Percentiles rank a stretch among this genome's conserved stretches.
Conservation (phyloP, 2,113 vertebrate species). For the Cyanistes caeruleus region DNA sequence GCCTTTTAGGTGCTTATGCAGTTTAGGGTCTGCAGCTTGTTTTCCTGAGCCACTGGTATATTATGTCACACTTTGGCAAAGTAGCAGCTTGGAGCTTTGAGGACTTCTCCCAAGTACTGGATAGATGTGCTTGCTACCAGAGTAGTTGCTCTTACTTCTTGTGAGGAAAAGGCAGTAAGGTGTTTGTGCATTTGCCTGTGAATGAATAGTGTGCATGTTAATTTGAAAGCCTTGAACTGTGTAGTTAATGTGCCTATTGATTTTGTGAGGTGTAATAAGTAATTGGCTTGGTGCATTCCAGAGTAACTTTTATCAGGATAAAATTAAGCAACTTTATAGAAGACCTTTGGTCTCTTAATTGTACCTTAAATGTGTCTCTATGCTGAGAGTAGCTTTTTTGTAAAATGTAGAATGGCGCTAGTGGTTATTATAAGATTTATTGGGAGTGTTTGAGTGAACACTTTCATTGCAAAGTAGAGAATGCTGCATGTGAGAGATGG, state of each 20-base stretch:
- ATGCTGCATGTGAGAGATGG: not conserved
- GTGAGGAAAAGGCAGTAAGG: not conserved
- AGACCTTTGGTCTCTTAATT: not conserved
- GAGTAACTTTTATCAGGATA: not conserved
- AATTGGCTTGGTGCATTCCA: not conserved
- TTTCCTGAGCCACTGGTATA: not conserved
- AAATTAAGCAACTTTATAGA: not conserved
- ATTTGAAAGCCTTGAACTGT: not conserved
- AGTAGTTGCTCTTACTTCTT: not conserved
- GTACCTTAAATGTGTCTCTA: not conserved
- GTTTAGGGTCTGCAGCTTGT: not conserved
- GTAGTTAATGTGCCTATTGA: not conserved
- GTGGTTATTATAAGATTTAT: not conserved
- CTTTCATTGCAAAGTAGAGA: not conserved
- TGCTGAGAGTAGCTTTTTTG: not conserved
- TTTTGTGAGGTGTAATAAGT: not conserved
- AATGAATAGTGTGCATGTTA: not conserved
- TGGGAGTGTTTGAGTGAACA: not conserved
- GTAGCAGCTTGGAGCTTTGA: not conserved
- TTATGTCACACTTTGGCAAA: fast-evolving
- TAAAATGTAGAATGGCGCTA: not conserved
- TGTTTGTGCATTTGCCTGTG: not conserved
- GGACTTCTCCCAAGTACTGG: not conserved
- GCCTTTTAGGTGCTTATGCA: not conserved
- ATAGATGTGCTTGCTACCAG: not conserved